A percentile compares a stretch with the other conserved stretches of the same genome.
These are phyloP conservation scores for Mylabris sibirica DNA, from an alignment of 2,888 invertebrate genomes.

Conservation along the genomic window DNA sequence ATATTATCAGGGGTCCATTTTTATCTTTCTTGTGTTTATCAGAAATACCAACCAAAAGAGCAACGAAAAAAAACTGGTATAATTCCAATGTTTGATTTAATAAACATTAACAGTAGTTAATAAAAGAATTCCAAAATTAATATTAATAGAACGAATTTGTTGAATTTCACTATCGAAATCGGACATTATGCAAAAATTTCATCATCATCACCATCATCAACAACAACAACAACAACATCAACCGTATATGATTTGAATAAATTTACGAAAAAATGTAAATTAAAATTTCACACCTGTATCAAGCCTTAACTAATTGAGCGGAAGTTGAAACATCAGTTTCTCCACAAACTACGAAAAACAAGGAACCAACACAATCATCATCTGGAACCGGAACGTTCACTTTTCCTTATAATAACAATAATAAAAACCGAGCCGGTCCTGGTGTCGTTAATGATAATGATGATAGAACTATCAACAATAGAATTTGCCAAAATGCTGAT, in stretches of 20 bases:
- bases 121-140: background rate
- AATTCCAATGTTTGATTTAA: background rate
- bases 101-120: background rate
- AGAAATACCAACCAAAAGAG: too few species aligned
- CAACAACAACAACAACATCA: background rate
- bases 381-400: background rate
- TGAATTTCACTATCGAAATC: slow-evolving; percentile 9
- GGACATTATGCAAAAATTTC: slow-evolving; percentile 3
- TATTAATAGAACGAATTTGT: background rate
- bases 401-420: background rate
- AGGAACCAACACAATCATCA: background rate
- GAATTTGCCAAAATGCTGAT: background rate
- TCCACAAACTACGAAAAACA: background rate
- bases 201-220: background rate
- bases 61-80: too few species aligned
- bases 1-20: background rate
- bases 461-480: background rate
- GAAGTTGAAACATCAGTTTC: slow-evolving; percentile 8
- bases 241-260: slow-evolving; percentile 2
- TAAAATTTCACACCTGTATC: background rate
- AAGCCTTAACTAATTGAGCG: background rate
- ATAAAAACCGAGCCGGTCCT: background rate
- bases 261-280: background rate
- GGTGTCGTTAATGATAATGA: background rate
- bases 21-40: too few species aligned